These are phyloP conservation scores for Xerus inauris DNA, from an alignment of 2,113 vertebrate species.

Conservation along the genomic window DNA sequence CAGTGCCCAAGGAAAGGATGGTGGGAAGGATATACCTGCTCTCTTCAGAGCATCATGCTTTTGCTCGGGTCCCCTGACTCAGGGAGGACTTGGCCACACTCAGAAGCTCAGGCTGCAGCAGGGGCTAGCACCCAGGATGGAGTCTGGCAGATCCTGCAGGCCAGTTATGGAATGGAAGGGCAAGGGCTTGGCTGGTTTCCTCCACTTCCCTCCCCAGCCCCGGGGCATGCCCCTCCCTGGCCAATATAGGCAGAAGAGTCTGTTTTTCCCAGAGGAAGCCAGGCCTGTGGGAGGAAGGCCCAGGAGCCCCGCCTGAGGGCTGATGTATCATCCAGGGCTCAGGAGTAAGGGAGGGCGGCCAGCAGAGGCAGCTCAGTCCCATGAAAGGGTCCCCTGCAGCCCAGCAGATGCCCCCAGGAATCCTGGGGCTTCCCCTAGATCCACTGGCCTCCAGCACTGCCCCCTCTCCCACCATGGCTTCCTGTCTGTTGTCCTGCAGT, in stretches of 20 bases:
- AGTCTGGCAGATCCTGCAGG: neutral
- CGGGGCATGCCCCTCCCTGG: neutral
- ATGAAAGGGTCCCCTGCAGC: neutral
- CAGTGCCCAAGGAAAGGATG: neutral
- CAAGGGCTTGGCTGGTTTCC: neutral
- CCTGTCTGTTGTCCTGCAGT: neutral
- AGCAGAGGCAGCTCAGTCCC: neutral
- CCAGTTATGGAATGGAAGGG: neutral
- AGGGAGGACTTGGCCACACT: neutral
- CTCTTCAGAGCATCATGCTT: neutral
- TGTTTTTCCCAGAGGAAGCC: neutral
- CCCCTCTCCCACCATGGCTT: neutral
- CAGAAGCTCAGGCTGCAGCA: neutral
- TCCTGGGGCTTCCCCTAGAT: neutral
- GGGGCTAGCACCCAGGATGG: neutral
- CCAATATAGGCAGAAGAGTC: neutral
- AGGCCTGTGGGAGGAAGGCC: neutral
- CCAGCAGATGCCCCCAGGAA: neutral
- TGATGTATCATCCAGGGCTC: neutral
- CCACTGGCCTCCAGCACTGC: neutral
- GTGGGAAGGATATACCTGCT: neutral
- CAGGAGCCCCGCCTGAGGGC: neutral
- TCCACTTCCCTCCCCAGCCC: neutral
- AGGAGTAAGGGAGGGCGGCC: no score
- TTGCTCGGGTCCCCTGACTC: neutral